These are phyloP conservation scores for Perizoma affinitatum DNA, from an alignment of 2,888 invertebrate species.

Conservation along the genomic window DNA sequence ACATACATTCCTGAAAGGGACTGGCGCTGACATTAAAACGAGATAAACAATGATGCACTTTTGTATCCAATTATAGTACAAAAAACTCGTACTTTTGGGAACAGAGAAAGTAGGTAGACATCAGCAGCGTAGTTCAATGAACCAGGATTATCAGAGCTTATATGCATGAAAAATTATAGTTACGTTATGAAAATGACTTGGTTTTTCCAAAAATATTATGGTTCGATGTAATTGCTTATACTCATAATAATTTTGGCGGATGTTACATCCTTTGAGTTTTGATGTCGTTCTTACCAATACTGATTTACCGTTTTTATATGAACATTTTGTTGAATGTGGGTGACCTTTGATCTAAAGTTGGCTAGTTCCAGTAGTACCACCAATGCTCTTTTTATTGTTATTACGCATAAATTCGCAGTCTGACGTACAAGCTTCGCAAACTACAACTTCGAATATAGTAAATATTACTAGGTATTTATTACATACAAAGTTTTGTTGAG, in stretches of 20 bases:
- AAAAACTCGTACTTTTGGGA: conserved; percentile 28
- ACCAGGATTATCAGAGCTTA: conserved; percentile 20
- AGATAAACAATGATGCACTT: conserved; percentile 30
- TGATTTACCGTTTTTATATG: background rate
- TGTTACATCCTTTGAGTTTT: conserved; percentile 5
- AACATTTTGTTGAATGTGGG: too few species aligned
- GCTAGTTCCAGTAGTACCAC: too few species aligned
- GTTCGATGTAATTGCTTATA: conserved; percentile 14
- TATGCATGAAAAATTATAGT: background rate
- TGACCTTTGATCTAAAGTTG: too few species aligned
- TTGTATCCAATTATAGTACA: conserved; percentile 27
- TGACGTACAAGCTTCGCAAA: too few species aligned
- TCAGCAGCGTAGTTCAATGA: conserved; percentile 30
- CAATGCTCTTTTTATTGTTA: too few species aligned
- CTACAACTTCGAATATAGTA: too few species aligned
- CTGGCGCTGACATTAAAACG: conserved; percentile 27
- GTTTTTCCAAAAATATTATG: conserved; percentile 13
- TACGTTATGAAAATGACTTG: conserved; percentile 1
- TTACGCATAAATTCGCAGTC: too few species aligned
- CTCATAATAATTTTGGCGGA: conserved; percentile 5
- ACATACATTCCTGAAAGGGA: conserved; percentile 15
- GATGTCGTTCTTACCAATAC: background rate
- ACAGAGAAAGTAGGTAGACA: conserved; percentile 33
- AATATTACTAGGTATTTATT: too few species aligned
- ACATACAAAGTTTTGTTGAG: too few species aligned